These are phyloP conservation scores for Romanogobio albipinnatus DNA, from an alignment of 2,113 vertebrate genomes.

Conservation along the genomic window DNA sequence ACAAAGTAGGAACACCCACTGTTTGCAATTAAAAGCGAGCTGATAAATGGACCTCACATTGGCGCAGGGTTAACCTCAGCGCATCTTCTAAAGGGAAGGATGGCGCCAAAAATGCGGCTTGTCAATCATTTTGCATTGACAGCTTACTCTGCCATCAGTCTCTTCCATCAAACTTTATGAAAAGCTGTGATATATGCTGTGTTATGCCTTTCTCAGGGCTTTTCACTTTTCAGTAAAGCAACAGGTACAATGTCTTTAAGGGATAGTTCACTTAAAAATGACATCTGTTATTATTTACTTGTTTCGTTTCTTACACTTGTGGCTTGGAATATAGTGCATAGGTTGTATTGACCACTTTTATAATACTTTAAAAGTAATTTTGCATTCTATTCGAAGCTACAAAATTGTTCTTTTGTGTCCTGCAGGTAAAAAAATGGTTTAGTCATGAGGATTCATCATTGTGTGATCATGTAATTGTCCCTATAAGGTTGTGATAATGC, in stretches of 20 bases:
- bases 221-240: neutral
- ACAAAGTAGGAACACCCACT: constrained; percentile 23
- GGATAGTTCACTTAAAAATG: neutral
- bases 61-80: constrained; percentile 34
- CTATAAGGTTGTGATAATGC: neutral
- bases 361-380: neutral
- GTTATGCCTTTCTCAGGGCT: neutral
- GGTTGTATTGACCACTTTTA: too few species aligned
- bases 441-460: neutral
- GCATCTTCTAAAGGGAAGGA: neutral
- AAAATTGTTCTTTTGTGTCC: neutral
- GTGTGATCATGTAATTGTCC: too few species aligned
- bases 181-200: neutral
- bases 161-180: neutral
- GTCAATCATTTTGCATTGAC: neutral
- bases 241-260: neutral
- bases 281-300: neutral
- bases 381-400: neutral
- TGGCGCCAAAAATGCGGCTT: constrained; percentile 7
- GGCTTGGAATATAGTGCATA: neutral
- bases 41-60: constrained; percentile 27
- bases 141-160: neutral
- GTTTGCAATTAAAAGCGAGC: constrained; percentile 30
- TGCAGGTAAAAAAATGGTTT: neutral
- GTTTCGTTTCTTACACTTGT: neutral